Conservation (phyloP, 2,888 invertebrate species). For the Rhagonycha fulva region DNA sequence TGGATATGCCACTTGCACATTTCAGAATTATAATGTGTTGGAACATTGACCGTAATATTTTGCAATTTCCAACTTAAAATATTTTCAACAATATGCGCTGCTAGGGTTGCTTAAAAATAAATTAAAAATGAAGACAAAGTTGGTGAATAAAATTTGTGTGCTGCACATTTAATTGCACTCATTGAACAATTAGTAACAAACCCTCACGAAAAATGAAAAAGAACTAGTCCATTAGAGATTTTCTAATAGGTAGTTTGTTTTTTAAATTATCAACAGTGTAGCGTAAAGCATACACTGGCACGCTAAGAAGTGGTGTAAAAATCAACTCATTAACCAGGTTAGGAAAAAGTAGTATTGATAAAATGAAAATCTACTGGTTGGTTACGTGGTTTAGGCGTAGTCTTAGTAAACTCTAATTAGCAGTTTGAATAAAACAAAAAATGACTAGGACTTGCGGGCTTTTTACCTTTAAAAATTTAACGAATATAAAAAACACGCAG, state of each 20-base stretch:
- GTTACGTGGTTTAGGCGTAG: not conserved
- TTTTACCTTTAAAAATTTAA: not conserved
- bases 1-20: constrained; percentile 30
- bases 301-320: too few relatives aligned
- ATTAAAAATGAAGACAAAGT: not conserved
- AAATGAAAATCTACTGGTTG: not conserved
- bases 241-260: not conserved
- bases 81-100: not conserved
- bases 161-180: not conserved
- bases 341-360: not conserved
- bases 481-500: not conserved
- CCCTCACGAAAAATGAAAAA: not conserved
- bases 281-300: too few relatives aligned
- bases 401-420: not conserved
- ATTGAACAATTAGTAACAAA: not conserved
- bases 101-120: not conserved
- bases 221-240: not conserved
- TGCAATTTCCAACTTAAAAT: not conserved
- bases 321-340: too few relatives aligned
- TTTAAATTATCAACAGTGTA: too few relatives aligned
- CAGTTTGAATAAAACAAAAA: too few relatives aligned
- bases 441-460: not conserved
- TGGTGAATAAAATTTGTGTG: not conserved
- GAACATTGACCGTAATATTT: constrained; percentile 19
- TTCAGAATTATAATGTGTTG: constrained; percentile 22